phyloP scores from a whole-genome alignment of 2,888 invertebrate genomes.

The Loripinus fragilis region DNA sequence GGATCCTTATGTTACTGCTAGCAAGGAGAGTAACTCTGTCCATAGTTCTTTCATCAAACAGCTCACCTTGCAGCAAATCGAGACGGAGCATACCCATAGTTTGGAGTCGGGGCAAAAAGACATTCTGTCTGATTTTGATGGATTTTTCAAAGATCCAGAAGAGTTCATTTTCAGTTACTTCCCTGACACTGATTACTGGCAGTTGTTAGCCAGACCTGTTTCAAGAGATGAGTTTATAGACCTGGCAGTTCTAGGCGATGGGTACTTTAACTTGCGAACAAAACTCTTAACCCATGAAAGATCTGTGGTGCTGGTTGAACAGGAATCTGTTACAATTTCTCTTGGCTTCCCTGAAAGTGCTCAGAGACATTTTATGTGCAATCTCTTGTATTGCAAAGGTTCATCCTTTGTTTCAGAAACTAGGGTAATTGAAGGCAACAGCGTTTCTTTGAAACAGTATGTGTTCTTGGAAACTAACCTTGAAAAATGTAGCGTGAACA shows the following conservation, averaged over 20 bases:
- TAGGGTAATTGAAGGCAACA: neutral
- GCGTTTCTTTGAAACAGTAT: constrained; percentile 23
- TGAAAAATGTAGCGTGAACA: constrained; percentile 28
- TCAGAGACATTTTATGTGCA: constrained; percentile 43
- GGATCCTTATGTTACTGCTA: constrained; percentile 37
- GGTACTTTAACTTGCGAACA: constrained; percentile 43
- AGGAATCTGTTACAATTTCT: constrained; percentile 23
- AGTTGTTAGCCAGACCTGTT: constrained; percentile 50
- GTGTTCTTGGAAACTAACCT: constrained; percentile 47
- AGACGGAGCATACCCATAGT: neutral
- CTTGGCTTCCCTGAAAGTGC: constrained; percentile 27
- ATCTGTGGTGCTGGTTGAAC: constrained; percentile 26
- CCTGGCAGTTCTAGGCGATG: constrained; percentile 35
- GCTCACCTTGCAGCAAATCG: neutral
- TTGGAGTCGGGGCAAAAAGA: neutral
- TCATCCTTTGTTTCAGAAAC: neutral
- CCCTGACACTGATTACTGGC: constrained; percentile 56
- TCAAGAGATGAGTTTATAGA: constrained; percentile 37
- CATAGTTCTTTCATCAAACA: neutral
- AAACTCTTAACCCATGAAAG: constrained; percentile 31
- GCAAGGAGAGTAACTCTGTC: neutral
- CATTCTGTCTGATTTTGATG: neutral
- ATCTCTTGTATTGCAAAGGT: constrained; percentile 26
- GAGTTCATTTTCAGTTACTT: constrained; percentile 50
- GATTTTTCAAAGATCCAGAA: constrained; percentile 50